A percentile compares a stretch with the other conserved stretches of the same genome.
phyloP scores from a whole-genome alignment of 2,113 vertebrate genomes.

The Amphiprion ocellaris region DNA sequence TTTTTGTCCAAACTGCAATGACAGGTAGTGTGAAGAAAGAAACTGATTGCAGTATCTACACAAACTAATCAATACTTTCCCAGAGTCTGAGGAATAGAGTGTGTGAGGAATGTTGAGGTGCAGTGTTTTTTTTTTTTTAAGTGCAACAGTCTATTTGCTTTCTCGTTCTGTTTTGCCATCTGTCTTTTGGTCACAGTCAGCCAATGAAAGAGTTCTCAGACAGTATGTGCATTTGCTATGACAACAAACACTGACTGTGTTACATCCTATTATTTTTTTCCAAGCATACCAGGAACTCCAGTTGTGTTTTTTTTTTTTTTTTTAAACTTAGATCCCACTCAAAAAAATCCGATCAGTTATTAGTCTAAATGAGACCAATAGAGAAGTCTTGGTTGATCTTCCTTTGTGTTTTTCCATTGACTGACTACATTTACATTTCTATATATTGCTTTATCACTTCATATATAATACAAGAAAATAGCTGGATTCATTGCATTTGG shows the following conservation, averaged over 20 bases:
- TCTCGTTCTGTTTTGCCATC: slow-evolving; percentile 13
- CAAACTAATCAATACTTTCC: slow-evolving; percentile 15
- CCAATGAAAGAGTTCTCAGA: slow-evolving; percentile 17
- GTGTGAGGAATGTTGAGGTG: not conserved
- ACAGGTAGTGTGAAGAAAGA: not conserved
- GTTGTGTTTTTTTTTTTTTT: not conserved
- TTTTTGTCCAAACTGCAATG: too few relatives aligned
- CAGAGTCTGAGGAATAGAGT: not conserved
- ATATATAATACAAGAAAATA: not conserved
- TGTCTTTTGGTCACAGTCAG: slow-evolving; percentile 18
- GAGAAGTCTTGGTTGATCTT: not conserved
- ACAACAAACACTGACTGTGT: slow-evolving; percentile 14
- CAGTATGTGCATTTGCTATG: slow-evolving; percentile 13
- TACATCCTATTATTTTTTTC: not conserved
- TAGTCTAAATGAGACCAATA: not conserved
- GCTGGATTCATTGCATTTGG: not conserved
- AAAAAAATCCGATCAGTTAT: not conserved
- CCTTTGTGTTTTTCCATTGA: not conserved
- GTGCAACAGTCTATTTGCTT: not conserved
- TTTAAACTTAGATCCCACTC: too few relatives aligned
- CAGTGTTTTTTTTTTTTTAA: too few relatives aligned
- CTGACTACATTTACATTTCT: not conserved
- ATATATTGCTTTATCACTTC: not conserved
- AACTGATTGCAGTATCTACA: not conserved
- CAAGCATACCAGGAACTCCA: not conserved